These are phyloP conservation scores for Galleria mellonella DNA, from an alignment of 1,140 invertebrate species.

Conservation along the genomic window DNA sequence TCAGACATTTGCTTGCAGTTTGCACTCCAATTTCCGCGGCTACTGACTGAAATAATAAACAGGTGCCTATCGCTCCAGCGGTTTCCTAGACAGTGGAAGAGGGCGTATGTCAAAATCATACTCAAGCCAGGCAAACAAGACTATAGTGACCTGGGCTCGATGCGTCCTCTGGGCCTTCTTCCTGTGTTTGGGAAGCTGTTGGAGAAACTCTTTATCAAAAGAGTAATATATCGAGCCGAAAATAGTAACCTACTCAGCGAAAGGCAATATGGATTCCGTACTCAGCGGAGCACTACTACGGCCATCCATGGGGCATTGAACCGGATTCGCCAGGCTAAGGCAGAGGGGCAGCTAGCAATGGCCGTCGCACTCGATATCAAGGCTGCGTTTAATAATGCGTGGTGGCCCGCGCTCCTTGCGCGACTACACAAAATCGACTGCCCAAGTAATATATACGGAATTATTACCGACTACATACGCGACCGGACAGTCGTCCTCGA, in stretches of 20 bases:
- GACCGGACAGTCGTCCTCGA: slow-evolving; percentile 1
- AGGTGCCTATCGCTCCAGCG: slow-evolving; percentile 8
- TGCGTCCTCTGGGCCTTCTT: slow-evolving; percentile 14
- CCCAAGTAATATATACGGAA: slow-evolving; percentile 9
- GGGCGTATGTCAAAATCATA: slow-evolving; percentile 11
- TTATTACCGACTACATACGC: slow-evolving; percentile 1
- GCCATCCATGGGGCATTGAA: slow-evolving; percentile 9
- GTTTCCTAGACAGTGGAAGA: not conserved
- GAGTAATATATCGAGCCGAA: slow-evolving; percentile 7
- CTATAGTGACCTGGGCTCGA: not conserved
- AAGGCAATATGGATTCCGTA: slow-evolving; percentile 13
- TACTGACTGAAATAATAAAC: slow-evolving; percentile 17
- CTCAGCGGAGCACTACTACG: slow-evolving; percentile 7
- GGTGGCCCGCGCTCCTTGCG: slow-evolving; percentile 17
- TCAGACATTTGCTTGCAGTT: slow-evolving; percentile 20
- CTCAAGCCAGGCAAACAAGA: slow-evolving; percentile 12
- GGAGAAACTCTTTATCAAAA: slow-evolving; percentile 16
- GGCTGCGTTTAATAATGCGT: slow-evolving; percentile 14
- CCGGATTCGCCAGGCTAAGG: not conserved
- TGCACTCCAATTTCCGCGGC: not conserved
- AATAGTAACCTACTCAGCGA: too few relatives aligned
- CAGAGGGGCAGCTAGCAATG: not conserved
- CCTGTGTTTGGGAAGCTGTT: slow-evolving; percentile 17
- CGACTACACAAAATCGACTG: not conserved
- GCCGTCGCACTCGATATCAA: slow-evolving; percentile 14